Conservation (phyloP, 2,888 invertebrate species). For the Acanthosoma haemorrhoidale region DNA sequence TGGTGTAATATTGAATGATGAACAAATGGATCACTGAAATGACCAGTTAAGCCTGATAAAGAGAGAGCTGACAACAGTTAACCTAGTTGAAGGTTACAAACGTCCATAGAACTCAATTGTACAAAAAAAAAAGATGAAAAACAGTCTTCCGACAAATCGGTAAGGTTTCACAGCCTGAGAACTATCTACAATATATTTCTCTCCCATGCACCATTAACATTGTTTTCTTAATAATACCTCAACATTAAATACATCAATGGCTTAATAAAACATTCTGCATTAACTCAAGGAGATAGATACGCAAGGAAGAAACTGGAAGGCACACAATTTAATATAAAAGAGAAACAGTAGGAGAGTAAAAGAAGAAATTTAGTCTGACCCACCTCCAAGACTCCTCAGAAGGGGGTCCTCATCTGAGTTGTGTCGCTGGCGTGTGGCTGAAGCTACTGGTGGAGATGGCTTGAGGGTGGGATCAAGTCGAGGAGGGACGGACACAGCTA, state of each 20-base stretch:
- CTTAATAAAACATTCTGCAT: not conserved
- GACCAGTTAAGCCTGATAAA: no score
- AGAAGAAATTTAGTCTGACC: slow-evolving; percentile 42
- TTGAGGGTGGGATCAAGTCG: slow-evolving; percentile 6
- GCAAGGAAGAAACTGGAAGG: not conserved
- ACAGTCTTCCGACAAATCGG: slow-evolving; percentile 17
- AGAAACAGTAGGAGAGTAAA: slow-evolving; percentile 21
- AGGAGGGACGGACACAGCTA: slow-evolving; percentile 20
- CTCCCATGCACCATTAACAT: slow-evolving; percentile 4
- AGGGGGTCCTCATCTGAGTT: slow-evolving; percentile 55
- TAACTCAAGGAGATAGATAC: not conserved
- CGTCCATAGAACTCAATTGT: no score
- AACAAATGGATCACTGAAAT: no score
- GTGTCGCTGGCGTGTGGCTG: not conserved
- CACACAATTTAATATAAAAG: slow-evolving; percentile 3
- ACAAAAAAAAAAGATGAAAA: not conserved
- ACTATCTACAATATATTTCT: slow-evolving; percentile 9
- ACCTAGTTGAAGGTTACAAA: no score
- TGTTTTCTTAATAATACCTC: not conserved
- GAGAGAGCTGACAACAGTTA: no score
- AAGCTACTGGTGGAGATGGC: not conserved
- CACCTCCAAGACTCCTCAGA: slow-evolving; percentile 66
- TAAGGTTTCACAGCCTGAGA: slow-evolving; percentile 16
- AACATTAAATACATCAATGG: not conserved
- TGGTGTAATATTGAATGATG: no score